Percentiles rank a stretch among this genome's conserved stretches.
Conservation (phyloP, 2,797 vertebrate genomes). For the Alosa sapidissima region DNA sequence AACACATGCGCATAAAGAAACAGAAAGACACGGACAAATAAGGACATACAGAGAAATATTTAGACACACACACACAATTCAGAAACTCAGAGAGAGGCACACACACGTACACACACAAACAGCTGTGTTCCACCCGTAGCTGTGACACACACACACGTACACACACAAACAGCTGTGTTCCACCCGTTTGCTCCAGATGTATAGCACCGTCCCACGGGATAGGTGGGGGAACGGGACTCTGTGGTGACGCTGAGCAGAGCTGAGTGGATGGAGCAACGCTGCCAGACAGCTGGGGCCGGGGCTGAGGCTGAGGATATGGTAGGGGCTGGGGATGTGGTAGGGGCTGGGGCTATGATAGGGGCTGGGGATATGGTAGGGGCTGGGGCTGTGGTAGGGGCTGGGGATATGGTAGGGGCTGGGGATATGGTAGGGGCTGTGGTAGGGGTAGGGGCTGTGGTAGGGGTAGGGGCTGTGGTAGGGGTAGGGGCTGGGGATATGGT, state of each 20-base stretch:
- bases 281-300: not conserved
- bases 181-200: constrained; percentile 13
- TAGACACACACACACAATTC: not conserved
- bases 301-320: not conserved
- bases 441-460: no score
- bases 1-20: not conserved
- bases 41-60: not conserved
- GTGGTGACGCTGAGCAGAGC: constrained; percentile 3
- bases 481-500: not conserved
- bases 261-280: not conserved
- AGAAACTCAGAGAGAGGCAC: not conserved
- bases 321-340: not conserved
- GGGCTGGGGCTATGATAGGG: not conserved
- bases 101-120: not conserved
- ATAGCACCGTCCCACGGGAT: not conserved
- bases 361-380: no score
- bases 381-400: not conserved
- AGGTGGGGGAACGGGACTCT: not conserved
- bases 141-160: not conserved
- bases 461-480: no score
- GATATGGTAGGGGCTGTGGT: no score
- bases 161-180: not conserved
- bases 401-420: not conserved
- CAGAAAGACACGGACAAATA: not conserved
- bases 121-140: constrained; percentile 7